phyloP scores from a whole-genome alignment of 2,113 vertebrate genomes.

The Micromys minutus region DNA sequence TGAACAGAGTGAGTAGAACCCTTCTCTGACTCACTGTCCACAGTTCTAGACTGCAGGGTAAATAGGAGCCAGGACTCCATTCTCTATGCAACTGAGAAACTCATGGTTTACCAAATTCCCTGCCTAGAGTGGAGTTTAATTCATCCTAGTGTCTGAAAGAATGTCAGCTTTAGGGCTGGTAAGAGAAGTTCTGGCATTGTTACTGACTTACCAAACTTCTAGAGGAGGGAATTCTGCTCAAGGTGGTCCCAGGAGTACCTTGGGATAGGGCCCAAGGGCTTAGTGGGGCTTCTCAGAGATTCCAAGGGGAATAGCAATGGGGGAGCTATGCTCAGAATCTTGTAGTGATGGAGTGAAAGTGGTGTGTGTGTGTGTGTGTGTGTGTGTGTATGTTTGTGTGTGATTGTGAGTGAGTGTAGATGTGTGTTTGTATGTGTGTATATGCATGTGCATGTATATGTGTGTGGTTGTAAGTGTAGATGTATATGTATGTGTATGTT shows the following conservation, averaged over 20 bases:
- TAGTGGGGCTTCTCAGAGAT: background rate
- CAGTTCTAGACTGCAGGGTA: background rate
- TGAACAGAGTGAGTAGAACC: slow-evolving; percentile 73
- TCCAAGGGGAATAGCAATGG: background rate
- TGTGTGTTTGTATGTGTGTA: background rate
- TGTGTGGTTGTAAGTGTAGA: too few relatives aligned
- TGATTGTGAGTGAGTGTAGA: too few relatives aligned
- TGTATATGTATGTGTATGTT: background rate
- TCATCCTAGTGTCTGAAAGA: background rate
- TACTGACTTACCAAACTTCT: background rate
- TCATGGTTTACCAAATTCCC: background rate
- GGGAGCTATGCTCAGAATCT: background rate
- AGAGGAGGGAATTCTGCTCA: background rate
- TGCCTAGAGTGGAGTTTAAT: background rate
- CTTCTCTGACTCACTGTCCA: background rate
- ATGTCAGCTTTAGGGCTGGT: background rate
- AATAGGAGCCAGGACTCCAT: background rate
- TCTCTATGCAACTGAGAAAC: background rate
- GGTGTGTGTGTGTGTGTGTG: too few relatives aligned
- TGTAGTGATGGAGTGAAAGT: background rate
- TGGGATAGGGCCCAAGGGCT: background rate
- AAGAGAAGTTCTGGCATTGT: background rate
- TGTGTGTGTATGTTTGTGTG: fast-evolving
- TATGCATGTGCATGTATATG: too few relatives aligned
- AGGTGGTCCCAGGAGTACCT: background rate